phyloP scores from a whole-genome alignment of 2,113 vertebrate species.

The Crypturellus undulatus region DNA sequence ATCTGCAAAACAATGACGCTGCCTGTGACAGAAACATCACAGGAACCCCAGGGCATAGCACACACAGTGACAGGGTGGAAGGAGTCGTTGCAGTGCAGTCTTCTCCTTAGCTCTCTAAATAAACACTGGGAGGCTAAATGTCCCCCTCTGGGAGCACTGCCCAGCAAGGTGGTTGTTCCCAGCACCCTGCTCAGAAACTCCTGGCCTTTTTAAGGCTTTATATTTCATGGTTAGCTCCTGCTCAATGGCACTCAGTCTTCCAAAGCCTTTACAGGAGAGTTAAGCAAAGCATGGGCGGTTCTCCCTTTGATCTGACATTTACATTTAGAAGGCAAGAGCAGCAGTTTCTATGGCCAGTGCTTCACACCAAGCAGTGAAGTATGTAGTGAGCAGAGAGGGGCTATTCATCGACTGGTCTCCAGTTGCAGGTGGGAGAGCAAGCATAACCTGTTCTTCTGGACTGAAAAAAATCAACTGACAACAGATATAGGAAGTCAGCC shows the following conservation, averaged over 20 bases:
- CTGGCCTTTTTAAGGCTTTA: not conserved
- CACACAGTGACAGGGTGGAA: not conserved
- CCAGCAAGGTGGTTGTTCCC: not conserved
- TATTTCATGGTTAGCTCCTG: not conserved
- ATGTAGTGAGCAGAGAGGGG: conserved; percentile 11
- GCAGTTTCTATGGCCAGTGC: not conserved
- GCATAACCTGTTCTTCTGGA: conserved; percentile 45
- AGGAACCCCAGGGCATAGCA: not conserved
- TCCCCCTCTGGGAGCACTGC: not conserved
- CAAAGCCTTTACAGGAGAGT: not conserved
- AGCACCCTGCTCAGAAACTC: not conserved
- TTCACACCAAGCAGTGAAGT: not conserved
- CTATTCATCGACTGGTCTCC: not conserved
- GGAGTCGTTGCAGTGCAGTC: not conserved
- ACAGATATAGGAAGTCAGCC: not conserved
- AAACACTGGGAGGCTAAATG: not conserved
- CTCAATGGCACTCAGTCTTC: not conserved
- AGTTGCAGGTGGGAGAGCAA: not conserved
- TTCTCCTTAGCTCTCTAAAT: not conserved
- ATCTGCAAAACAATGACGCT: not conserved
- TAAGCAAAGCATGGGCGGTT: not conserved
- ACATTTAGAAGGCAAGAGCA: conserved; percentile 3
- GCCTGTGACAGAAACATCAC: not conserved
- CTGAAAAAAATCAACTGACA: not conserved
- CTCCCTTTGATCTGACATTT: conserved; percentile 21